These are phyloP conservation scores for Bugula neritina DNA, from an alignment of 2,888 invertebrate genomes.

Conservation along the genomic window DNA sequence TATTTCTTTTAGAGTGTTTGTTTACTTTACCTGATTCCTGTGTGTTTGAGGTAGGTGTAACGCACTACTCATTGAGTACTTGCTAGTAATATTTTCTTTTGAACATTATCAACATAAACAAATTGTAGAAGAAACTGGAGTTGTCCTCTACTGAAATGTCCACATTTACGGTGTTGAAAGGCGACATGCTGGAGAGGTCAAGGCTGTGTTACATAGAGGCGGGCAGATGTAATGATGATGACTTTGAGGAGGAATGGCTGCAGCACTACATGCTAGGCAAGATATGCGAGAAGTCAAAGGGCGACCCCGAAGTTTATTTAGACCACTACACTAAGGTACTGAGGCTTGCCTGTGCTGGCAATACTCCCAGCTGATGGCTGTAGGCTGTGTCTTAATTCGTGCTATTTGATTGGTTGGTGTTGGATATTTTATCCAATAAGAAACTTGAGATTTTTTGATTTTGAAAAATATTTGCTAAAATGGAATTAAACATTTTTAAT, in stretches of 20 bases:
- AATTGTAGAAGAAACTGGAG: conserved; percentile 21
- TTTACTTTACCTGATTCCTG: too few species aligned
- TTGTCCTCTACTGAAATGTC: neutral
- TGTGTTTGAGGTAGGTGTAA: too few species aligned
- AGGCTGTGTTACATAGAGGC: conserved; percentile 67
- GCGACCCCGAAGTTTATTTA: conserved; percentile 64
- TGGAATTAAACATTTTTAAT: too few species aligned
- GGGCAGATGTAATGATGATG: conserved; percentile 54
- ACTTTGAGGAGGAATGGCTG: conserved; percentile 80
- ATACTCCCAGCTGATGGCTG: neutral
- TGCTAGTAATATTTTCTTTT: too few species aligned
- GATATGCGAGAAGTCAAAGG: conserved; percentile 70
- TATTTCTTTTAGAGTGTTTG: too few species aligned
- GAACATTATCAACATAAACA: too few species aligned
- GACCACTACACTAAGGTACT: conserved; percentile 69
- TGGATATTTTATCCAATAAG: too few species aligned
- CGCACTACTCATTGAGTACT: too few species aligned
- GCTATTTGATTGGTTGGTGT: too few species aligned
- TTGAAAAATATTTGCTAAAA: too few species aligned
- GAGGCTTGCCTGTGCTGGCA: conserved; percentile 11
- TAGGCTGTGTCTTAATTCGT: too few species aligned
- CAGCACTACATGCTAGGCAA: conserved; percentile 94
- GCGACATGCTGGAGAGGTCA: conserved; percentile 72
- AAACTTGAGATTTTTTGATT: too few species aligned
- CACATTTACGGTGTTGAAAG: conserved; percentile 55